A percentile compares a stretch with the other conserved stretches of the same genome.
phyloP scores from a whole-genome alignment of 2,797 vertebrate species.

The Steatocranus sp. region DNA sequence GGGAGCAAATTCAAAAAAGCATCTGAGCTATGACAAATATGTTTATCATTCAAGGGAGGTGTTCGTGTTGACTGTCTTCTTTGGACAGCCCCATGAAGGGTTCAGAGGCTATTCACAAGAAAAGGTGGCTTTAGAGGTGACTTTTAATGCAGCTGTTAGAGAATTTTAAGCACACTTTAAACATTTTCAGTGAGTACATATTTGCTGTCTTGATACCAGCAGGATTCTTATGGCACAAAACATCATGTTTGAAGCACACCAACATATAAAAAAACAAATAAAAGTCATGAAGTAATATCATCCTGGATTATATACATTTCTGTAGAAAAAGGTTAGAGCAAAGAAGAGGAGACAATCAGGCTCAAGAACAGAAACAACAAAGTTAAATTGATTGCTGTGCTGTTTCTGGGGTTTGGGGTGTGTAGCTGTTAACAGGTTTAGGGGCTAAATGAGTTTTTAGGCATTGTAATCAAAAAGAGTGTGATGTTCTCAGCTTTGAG shows the following conservation, averaged over 20 bases:
- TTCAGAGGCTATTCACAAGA: neutral
- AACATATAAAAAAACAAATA: rapidly evolving
- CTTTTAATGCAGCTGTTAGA: neutral
- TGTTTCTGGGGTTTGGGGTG: neutral
- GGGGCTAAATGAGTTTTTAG: neutral
- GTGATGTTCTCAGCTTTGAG: neutral
- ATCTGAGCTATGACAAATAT: neutral
- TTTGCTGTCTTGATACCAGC: neutral
- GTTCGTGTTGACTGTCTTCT: neutral
- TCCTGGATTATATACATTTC: neutral
- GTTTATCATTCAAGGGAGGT: neutral
- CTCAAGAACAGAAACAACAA: neutral
- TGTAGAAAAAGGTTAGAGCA: neutral
- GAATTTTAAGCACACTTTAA: neutral
- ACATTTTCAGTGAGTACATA: neutral
- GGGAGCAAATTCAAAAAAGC: neutral
- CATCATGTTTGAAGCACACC: neutral
- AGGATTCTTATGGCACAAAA: neutral
- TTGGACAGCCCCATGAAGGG: neutral
- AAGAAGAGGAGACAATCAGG: neutral
- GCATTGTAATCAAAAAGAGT: neutral
- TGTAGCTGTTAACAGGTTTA: neutral
- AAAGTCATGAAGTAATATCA: neutral
- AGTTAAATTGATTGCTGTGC: neutral
- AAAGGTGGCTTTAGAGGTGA: neutral